Percentiles rank a stretch among this genome's conserved stretches.
Conservation (phyloP, 2,113 vertebrate species). For the Gyps fulvus region DNA sequence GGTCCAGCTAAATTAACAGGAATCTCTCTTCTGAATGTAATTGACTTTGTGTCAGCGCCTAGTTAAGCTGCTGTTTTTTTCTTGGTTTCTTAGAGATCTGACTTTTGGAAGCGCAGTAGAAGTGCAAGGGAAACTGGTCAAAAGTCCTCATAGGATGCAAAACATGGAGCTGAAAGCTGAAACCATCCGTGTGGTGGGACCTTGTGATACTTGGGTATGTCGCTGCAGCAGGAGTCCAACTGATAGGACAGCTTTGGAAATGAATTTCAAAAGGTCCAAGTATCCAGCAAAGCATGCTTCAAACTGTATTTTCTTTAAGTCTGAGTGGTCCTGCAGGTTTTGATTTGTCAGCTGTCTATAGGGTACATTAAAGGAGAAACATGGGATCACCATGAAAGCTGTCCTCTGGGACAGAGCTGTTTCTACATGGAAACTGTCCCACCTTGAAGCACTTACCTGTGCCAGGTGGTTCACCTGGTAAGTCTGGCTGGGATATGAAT, state of each 20-base stretch:
- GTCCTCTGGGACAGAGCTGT: neutral
- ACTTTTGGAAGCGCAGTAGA: constrained; percentile 89
- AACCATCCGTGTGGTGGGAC: constrained; percentile 81
- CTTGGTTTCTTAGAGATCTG: constrained; percentile 69
- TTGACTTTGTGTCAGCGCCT: neutral
- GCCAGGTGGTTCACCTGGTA: neutral
- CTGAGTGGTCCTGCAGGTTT: neutral
- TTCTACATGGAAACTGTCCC: neutral
- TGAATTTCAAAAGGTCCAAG: neutral
- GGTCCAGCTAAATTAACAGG: neutral
- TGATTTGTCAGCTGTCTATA: neutral
- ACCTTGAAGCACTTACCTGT: neutral
- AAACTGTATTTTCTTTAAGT: neutral
- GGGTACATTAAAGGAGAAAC: neutral
- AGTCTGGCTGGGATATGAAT: neutral
- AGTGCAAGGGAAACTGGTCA: constrained; percentile 82
- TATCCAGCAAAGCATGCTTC: neutral
- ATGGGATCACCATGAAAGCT: neutral
- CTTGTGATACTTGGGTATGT: constrained; percentile 84
- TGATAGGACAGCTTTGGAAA: neutral
- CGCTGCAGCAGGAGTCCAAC: neutral
- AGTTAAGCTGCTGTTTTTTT: neutral
- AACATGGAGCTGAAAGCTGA: constrained; percentile 85
- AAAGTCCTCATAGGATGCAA: constrained; percentile 83
- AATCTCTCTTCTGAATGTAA: neutral